phyloP scores from a whole-genome alignment of 2,113 vertebrate species.

The Aegotheles bennettii region DNA sequence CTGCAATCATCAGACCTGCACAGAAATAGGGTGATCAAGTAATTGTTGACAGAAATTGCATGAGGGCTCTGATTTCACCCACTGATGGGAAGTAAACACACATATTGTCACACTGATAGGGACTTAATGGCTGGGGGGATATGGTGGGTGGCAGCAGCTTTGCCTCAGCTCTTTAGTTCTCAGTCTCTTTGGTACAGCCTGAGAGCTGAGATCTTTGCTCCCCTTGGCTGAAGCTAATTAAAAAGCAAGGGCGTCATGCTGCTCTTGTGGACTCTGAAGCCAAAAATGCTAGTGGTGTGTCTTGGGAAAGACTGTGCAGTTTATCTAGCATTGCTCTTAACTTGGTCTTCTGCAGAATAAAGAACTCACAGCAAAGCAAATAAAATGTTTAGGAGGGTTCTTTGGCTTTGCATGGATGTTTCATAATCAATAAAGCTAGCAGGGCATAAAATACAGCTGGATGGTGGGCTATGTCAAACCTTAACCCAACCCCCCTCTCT shows the following conservation, averaged over 20 bases:
- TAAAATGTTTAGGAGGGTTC: neutral
- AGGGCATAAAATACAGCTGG: neutral
- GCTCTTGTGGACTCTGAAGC: neutral
- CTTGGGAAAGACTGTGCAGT: neutral
- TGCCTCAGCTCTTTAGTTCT: neutral
- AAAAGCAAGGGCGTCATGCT: neutral
- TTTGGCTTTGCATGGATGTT: neutral
- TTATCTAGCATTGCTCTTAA: neutral
- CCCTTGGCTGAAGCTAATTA: conserved; percentile 1
- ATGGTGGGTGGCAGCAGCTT: neutral
- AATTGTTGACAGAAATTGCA: neutral
- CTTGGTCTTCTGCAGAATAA: neutral
- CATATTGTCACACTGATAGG: neutral
- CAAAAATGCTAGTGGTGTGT: fast-evolving
- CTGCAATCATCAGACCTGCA: neutral
- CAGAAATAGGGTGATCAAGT: neutral
- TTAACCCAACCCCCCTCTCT: neutral
- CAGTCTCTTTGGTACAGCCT: neutral
- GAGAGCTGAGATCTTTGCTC: neutral
- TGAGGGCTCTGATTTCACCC: neutral
- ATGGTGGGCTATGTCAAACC: neutral
- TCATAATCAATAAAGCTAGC: neutral
- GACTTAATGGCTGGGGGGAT: neutral
- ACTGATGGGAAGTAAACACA: neutral
- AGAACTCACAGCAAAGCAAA: neutral